Evolutionary conservation across 2,113 vertebrate species (phyloP).

Genomic region (Alces alces): DNA sequence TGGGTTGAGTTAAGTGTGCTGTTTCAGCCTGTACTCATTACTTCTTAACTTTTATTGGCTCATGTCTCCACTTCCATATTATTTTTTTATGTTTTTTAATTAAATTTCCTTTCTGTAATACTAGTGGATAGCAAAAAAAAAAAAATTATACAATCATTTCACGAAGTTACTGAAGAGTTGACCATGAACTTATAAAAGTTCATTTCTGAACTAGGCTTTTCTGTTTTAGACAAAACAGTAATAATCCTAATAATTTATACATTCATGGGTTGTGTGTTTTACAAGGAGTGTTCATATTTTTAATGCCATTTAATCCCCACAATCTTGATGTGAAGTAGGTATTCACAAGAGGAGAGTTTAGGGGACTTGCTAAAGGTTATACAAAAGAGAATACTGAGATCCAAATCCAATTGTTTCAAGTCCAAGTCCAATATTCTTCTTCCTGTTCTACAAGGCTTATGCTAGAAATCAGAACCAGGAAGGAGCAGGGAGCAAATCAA

Average conservation of each 20-base stretch:
- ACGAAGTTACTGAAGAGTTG: constrained; percentile 34
- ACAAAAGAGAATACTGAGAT: constrained; percentile 12
- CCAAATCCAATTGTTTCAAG: constrained; percentile 10
- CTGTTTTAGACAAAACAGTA: constrained; percentile 28
- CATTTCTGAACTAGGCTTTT: constrained; percentile 36
- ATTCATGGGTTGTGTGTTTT: background rate
- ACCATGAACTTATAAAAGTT: constrained; percentile 46
- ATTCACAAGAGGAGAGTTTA: background rate
- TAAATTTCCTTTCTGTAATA: constrained; percentile 73
- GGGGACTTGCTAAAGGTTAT: background rate
- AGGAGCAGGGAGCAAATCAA: constrained; percentile 7
- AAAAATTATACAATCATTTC: constrained; percentile 32
- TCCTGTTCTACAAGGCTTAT: background rate
- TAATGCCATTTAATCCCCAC: constrained; percentile 34
- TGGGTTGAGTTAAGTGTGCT: constrained; percentile 51
- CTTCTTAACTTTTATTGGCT: constrained; percentile 71
- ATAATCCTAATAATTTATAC: background rate
- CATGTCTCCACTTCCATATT: constrained; percentile 59
- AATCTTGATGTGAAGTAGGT: background rate
- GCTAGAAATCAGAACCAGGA: background rate
- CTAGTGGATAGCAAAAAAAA: constrained; percentile 48
- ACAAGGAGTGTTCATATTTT: constrained; percentile 39
- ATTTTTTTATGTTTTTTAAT: constrained; percentile 73
- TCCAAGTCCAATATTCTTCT: background rate
- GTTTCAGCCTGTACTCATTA: constrained; percentile 70